These are phyloP conservation scores for Arothron firmamentum DNA, from an alignment of 2,113 vertebrate genomes.

Conservation along the genomic window DNA sequence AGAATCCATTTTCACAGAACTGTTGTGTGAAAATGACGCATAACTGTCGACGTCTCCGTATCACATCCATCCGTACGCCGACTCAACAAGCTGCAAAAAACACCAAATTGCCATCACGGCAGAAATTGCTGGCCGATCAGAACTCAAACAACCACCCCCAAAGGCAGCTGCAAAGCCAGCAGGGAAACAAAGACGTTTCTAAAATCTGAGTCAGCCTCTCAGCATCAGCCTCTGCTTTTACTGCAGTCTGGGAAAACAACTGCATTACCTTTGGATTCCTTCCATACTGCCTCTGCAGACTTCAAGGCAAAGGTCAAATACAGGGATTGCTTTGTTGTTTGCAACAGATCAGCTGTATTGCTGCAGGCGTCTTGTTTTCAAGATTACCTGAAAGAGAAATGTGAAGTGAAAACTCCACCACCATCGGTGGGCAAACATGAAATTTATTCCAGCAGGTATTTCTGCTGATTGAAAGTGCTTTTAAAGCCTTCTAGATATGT, in stretches of 20 bases:
- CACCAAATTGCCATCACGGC: constrained; percentile 14
- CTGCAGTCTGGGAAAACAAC: background rate
- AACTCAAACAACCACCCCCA: background rate
- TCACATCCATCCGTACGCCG: too few relatives aligned
- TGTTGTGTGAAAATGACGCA: too few relatives aligned
- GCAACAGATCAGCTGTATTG: too few relatives aligned
- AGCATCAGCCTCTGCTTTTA: background rate
- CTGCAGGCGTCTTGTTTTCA: background rate
- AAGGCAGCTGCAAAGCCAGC: background rate
- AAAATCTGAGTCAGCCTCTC: background rate
- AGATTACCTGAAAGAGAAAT: background rate
- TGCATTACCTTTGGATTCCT: background rate
- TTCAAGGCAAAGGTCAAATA: background rate
- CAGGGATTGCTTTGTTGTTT: too few relatives aligned
- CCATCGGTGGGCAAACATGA: background rate
- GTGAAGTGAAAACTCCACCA: too few relatives aligned
- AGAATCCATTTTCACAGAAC: too few relatives aligned
- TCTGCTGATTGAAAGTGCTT: constrained; percentile 24
- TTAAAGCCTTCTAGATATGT: background rate
- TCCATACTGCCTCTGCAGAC: background rate
- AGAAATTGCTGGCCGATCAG: constrained; percentile 11
- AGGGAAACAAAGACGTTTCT: constrained; percentile 2
- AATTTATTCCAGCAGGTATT: background rate
- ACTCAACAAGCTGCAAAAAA: constrained; percentile 3
- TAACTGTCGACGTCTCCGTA: too few relatives aligned